These are phyloP conservation scores for Callocephalon fimbriatum DNA, from an alignment of 2,113 vertebrate genomes.

Conservation along the genomic window DNA sequence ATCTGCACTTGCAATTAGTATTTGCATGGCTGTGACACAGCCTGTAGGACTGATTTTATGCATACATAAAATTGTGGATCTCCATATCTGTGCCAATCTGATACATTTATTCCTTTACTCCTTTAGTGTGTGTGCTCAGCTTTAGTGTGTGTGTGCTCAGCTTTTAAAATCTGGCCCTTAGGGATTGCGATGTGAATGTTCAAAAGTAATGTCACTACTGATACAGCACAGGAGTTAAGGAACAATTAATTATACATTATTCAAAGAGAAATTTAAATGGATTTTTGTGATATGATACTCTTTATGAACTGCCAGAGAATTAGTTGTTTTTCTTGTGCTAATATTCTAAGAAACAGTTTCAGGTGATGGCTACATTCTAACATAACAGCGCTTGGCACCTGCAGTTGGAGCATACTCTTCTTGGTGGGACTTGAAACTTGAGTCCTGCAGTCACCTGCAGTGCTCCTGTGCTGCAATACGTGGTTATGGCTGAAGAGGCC, in stretches of 20 bases:
- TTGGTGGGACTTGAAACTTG: background rate
- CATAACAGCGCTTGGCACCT: background rate
- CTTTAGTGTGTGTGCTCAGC: background rate
- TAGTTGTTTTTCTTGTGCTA: background rate
- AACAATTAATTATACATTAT: background rate
- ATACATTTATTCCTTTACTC: background rate
- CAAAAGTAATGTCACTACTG: background rate
- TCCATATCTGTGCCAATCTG: background rate
- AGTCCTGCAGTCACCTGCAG: background rate
- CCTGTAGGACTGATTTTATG: background rate
- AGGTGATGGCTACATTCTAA: background rate
- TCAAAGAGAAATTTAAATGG: slow-evolving; percentile 2
- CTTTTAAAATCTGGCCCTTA: background rate
- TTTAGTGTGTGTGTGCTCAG: background rate
- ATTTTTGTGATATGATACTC: background rate
- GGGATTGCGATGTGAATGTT: background rate
- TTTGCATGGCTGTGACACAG: background rate
- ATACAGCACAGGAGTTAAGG: background rate
- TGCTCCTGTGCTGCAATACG: background rate
- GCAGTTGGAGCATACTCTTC: background rate
- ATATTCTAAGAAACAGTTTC: background rate
- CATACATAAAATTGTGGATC: background rate
- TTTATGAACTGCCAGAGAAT: background rate
- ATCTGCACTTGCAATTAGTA: background rate
- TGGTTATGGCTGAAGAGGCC: background rate